Conservation (phyloP, 2,113 vertebrate species). For the Mesitornis unicolor region DNA sequence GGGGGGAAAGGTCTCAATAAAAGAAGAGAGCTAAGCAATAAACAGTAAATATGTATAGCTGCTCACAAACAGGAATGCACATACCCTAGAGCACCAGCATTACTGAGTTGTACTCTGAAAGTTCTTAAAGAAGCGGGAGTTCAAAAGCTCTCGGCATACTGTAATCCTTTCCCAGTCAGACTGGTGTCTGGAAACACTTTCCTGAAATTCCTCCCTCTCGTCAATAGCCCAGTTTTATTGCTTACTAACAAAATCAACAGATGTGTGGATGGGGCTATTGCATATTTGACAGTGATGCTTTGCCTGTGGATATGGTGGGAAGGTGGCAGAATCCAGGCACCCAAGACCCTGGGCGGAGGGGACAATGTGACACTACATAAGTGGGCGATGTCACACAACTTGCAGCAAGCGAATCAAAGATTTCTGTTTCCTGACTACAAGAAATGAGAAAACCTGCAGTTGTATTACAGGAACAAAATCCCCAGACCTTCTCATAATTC, state of each 20-base stretch:
- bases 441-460: neutral
- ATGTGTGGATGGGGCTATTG: neutral
- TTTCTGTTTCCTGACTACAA: neutral
- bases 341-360: neutral
- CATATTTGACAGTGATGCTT: neutral
- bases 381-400: neutral
- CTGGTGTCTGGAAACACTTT: neutral
- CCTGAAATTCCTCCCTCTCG: neutral
- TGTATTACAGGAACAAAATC: too few species aligned
- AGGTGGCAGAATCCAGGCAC: neutral
- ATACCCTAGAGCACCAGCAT: neutral
- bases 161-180: neutral
- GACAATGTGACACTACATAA: neutral
- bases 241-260: neutral
- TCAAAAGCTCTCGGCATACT: neutral
- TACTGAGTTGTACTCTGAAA: neutral
- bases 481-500: neutral
- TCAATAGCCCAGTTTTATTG: neutral
- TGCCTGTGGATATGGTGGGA: neutral
- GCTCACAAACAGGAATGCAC: neutral
- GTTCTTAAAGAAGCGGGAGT: neutral
- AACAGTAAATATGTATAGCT: neutral
- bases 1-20: neutral
- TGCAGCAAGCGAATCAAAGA: neutral
- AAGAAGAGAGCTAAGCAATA: neutral